phyloP scores from a whole-genome alignment of 2,888 invertebrate genomes.

The Erebia epiphron region DNA sequence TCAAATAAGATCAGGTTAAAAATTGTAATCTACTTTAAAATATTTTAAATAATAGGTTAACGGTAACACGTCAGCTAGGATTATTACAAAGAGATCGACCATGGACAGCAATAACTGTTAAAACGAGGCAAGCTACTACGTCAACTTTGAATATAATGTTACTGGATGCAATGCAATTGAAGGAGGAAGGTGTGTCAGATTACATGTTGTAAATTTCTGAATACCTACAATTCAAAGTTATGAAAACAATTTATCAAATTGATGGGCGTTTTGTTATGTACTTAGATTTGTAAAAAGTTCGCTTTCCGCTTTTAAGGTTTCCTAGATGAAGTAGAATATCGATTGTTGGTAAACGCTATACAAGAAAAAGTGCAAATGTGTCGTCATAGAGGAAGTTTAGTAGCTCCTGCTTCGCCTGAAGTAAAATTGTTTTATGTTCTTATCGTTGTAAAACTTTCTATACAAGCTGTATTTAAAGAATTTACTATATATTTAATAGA shows the following conservation, averaged over 20 bases:
- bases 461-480: neutral
- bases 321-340: slow-evolving; percentile 83
- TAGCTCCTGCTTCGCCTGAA: slow-evolving; percentile 77
- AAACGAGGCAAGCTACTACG: slow-evolving; percentile 84
- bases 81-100: slow-evolving; percentile 82
- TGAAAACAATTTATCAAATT: too few relatives aligned
- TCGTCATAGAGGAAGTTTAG: slow-evolving; percentile 71
- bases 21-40: neutral
- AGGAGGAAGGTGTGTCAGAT: slow-evolving; percentile 73
- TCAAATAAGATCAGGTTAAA: neutral
- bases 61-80: slow-evolving; percentile 76
- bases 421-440: slow-evolving; percentile 44
- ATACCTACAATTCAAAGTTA: too few relatives aligned
- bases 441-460: neutral
- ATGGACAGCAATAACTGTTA: slow-evolving; percentile 85
- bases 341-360: slow-evolving; percentile 74
- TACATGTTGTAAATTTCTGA: too few relatives aligned
- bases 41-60: slow-evolving; percentile 51
- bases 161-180: slow-evolving; percentile 79
- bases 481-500: slow-evolving; percentile 49
- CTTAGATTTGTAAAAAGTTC: neutral
- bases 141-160: slow-evolving; percentile 83
- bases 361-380: slow-evolving; percentile 80
- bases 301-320: slow-evolving; percentile 62
- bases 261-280: too few relatives aligned